These are phyloP conservation scores for Panurus biarmicus DNA, from an alignment of 2,113 vertebrate species.

Conservation along the genomic window DNA sequence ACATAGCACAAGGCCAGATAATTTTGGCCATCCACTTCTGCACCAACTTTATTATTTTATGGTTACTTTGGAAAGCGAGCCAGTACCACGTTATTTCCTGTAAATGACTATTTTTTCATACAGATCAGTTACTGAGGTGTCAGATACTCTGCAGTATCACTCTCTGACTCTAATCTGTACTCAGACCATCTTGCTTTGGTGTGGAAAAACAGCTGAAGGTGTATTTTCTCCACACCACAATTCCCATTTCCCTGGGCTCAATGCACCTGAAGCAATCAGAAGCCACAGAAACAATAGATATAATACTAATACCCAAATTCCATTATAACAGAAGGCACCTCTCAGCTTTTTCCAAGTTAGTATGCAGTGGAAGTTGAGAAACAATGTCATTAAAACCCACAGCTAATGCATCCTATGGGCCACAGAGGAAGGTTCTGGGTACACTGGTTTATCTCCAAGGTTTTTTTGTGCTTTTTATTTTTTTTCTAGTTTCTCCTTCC, in stretches of 20 bases:
- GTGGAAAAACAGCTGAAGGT: not conserved
- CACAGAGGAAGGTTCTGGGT: not conserved
- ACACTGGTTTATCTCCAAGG: not conserved
- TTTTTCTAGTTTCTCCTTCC: conserved; percentile 9
- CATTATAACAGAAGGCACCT: not conserved
- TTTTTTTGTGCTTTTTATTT: not conserved
- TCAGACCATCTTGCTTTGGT: not conserved
- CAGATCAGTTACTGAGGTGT: not conserved
- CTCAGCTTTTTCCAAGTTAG: not conserved
- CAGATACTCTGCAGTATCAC: not conserved
- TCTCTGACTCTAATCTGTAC: not conserved
- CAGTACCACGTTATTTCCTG: not conserved
- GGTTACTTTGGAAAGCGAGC: not conserved
- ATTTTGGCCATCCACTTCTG: not conserved
- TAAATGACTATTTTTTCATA: not conserved
- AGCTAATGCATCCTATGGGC: not conserved
- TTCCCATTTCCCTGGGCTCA: not conserved
- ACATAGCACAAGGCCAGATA: not conserved
- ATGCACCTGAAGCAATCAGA: not conserved
- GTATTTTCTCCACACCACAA: not conserved
- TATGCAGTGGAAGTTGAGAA: not conserved
- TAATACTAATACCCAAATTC: not conserved
- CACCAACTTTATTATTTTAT: not conserved
- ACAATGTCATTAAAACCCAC: not conserved
- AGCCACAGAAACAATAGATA: not conserved